phyloP scores from a whole-genome alignment of 1,140 invertebrate genomes.

The Berghia stephanieae region DNA sequence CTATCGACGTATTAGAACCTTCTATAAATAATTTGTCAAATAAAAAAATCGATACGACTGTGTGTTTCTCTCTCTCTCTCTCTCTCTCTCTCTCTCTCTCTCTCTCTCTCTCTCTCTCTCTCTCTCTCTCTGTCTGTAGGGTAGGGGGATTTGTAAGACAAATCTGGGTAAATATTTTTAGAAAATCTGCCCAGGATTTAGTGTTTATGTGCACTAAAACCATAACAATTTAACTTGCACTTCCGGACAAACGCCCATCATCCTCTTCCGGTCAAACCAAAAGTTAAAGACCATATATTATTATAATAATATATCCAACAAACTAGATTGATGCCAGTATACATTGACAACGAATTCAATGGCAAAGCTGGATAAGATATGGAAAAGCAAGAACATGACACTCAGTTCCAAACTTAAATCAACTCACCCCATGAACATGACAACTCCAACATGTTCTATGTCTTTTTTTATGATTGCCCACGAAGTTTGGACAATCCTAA shows the following conservation, averaged over 20 bases:
- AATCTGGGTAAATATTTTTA: no score
- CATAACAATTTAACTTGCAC: background rate
- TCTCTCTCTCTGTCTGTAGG: background rate
- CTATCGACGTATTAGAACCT: no score
- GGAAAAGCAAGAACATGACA: background rate
- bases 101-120: background rate
- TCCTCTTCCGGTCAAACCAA: background rate
- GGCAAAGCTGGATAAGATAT: background rate
- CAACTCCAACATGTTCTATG: conserved; percentile 70
- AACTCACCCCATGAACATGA: conserved; percentile 69
- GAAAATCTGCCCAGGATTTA: no score
- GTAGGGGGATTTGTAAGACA: no score
- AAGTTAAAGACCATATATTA: background rate
- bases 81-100: no score
- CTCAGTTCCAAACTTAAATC: background rate
- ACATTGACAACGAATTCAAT: background rate
- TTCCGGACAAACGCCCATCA: background rate
- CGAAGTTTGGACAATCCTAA: conserved; percentile 64
- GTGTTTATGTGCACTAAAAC: no score
- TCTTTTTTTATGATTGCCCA: conserved; percentile 70
- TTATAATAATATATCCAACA: background rate
- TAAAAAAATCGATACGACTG: no score
- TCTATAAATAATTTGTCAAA: no score
- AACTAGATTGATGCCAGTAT: background rate
- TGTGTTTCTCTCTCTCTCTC: background rate